A percentile compares a stretch with the other conserved stretches of the same genome.
phyloP scores from a whole-genome alignment of 2,113 vertebrate species.

The Antechinus flavipes region DNA sequence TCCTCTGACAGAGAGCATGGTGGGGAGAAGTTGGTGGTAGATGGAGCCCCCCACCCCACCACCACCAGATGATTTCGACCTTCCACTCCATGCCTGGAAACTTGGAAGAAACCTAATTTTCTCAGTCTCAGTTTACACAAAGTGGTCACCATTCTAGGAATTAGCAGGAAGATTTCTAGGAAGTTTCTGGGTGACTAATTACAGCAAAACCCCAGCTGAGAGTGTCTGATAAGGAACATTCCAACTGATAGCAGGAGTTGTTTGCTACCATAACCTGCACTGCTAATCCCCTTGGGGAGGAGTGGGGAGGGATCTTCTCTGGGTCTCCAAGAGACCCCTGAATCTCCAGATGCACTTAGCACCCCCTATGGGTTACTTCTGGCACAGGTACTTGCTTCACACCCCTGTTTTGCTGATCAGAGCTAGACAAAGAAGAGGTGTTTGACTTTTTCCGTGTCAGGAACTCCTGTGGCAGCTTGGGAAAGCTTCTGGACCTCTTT shows the following conservation, averaged over 20 bases:
- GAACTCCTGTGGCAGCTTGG: not conserved
- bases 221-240: not conserved
- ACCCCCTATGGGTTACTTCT: not conserved
- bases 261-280: not conserved
- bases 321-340: not conserved
- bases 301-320: too few relatives aligned
- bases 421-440: not conserved
- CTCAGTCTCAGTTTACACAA: not conserved
- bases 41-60: too few relatives aligned
- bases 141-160: not conserved
- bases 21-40: too few relatives aligned
- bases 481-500: not conserved
- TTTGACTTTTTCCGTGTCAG: not conserved
- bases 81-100: not conserved
- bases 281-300: too few relatives aligned
- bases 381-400: not conserved
- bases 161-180: not conserved
- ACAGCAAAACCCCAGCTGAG: not conserved
- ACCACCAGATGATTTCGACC: not conserved
- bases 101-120: not conserved
- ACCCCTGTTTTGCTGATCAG: not conserved
- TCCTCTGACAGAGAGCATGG: not conserved
- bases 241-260: not conserved
- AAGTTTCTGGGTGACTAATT: not conserved
- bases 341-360: not conserved